phyloP scores from a whole-genome alignment of 1,140 invertebrate species.

The Solenopsis fugax region DNA sequence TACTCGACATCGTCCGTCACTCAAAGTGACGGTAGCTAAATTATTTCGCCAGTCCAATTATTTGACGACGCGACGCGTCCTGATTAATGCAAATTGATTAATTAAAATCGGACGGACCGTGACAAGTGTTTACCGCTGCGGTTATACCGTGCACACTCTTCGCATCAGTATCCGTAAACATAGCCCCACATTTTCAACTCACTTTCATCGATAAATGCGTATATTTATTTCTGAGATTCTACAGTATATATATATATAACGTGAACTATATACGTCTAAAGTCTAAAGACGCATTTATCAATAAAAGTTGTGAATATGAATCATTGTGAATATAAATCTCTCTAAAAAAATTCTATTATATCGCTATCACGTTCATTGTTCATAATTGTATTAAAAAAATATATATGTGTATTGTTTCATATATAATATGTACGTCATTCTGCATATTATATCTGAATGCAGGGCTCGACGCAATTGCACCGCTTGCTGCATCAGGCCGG shows the following conservation, averaged over 20 bases:
- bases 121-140: conserved; percentile 58
- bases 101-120: conserved; percentile 58
- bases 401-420: background rate
- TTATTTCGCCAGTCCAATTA: conserved; percentile 63
- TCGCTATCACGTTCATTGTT: background rate
- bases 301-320: too few relatives aligned
- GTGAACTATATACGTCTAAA: too few relatives aligned
- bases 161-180: conserved; percentile 32
- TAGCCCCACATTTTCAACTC: background rate
- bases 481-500: conserved; percentile 33
- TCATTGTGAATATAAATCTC: too few relatives aligned
- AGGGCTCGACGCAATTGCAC: conserved; percentile 25
- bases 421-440: background rate
- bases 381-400: background rate
- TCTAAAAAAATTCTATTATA: too few relatives aligned
- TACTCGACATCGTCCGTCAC: conserved; percentile 52
- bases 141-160: conserved; percentile 27
- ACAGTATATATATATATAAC: too few relatives aligned
- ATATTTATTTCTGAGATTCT: too few relatives aligned
- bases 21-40: conserved; percentile 57
- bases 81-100: conserved; percentile 64
- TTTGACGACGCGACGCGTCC: conserved; percentile 56
- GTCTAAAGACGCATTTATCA: too few relatives aligned
- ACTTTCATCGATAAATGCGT: too few relatives aligned
- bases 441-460: background rate